Evolutionary conservation across 1,140 invertebrate species (phyloP), one percentile per base, ranked within the genome.

Genomic region (Sesamia nonagrioides): DNA sequence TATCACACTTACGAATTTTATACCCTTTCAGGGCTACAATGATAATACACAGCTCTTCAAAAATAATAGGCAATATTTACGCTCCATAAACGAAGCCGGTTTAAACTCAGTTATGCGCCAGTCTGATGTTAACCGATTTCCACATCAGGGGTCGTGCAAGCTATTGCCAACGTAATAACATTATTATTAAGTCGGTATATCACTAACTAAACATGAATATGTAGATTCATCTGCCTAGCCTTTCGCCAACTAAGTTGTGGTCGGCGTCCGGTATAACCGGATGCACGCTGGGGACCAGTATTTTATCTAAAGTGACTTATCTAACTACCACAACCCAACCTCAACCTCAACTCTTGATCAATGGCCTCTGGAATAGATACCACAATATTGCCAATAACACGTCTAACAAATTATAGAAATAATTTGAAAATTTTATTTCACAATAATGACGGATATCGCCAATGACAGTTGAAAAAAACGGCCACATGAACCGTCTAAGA

Each of bases 61-160:
- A 71, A 71, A 71, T 52, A 52, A 71, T 37, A 8, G 35, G 7
- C 50, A 27, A 71, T 71, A 52, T 54, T 54, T 48, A 71, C 50
- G 68, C 68, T 54, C 68, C 50, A 71, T 71, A 18, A 54, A 71
- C 11, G 6, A 54, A 11, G 48, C 15, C 33, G 48, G 68, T 71
- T 71, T 37, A 71, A 71, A 71, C 68, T 71, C 48, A 71, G 17
- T 54, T 54, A 71, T 17, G 33, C 33, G 68, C 33, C 68, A 54
- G 9, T 54, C 50, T 27, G 48, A 71, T 71, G 48, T 71, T 52
- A 71, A 37, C 68, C 48, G 68, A 71, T 71, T 68, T 48, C 18
- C 27, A 37, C 48, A 33, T 48, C 27, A 54, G 33, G 40, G 40
- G 40, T 71, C 68, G 48, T 1, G 48, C 66, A 17, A 4, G 5